Percentiles rank a stretch among this genome's conserved stretches.
These are phyloP conservation scores for Leptatherina wallacei DNA, from an alignment of 2,797 vertebrate species.

Conservation along the genomic window DNA sequence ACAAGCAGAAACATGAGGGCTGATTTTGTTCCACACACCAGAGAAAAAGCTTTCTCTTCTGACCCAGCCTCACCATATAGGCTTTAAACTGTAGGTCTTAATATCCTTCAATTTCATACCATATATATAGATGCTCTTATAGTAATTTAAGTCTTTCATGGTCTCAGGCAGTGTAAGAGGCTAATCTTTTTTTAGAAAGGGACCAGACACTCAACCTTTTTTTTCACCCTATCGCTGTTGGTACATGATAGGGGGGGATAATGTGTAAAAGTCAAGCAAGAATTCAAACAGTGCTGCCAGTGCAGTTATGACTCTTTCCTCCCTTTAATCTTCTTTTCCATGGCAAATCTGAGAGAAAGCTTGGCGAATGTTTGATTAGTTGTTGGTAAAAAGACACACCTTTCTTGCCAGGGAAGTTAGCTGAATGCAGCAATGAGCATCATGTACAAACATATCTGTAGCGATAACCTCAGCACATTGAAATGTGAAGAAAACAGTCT, in stretches of 20 bases:
- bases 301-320: constrained; percentile 25
- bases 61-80: not conserved
- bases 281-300: constrained; percentile 23
- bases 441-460: not conserved
- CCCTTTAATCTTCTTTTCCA: constrained; percentile 31
- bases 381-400: not conserved
- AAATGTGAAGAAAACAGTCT: not conserved
- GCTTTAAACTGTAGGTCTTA: constrained; percentile 39
- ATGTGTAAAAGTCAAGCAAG: constrained; percentile 7
- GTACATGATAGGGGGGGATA: constrained; percentile 16
- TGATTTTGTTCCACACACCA: not conserved
- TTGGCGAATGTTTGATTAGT: constrained; percentile 15
- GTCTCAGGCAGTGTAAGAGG: constrained; percentile 29
- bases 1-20: not conserved
- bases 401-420: not conserved
- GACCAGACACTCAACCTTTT: constrained; percentile 22
- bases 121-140: constrained; percentile 43
- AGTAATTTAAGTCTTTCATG: constrained; percentile 60
- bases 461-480: not conserved
- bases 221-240: constrained; percentile 22
- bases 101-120: constrained; percentile 60
- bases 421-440: not conserved
- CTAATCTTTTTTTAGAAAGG: constrained; percentile 21
- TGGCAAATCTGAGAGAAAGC: constrained; percentile 19
- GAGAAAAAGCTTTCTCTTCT: constrained; percentile 5